phyloP scores from a whole-genome alignment of 64 coral and sea anemone species.

The Pocillopora verrucosa region DNA sequence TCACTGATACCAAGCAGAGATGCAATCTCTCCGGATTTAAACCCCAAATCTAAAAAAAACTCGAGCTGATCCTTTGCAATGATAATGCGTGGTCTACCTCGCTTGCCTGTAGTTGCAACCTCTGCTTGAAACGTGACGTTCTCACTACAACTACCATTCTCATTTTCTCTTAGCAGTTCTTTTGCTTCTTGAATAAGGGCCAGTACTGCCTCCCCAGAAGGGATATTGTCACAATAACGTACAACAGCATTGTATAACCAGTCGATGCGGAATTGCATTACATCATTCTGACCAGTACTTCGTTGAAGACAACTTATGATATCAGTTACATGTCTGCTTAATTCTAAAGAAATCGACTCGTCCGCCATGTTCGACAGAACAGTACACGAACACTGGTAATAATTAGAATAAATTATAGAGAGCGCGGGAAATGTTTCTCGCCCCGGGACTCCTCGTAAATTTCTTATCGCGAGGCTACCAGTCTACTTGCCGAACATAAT shows the following conservation, averaged over 20 bases:
- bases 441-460: too few species aligned
- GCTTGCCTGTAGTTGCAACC: background rate
- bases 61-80: slow-evolving; percentile 28
- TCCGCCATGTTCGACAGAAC: too few species aligned
- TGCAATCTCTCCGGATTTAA: background rate
- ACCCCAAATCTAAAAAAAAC: slow-evolving; percentile 19
- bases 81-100: slow-evolving; percentile 6
- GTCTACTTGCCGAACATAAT: too few species aligned
- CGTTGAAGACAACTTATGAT: background rate
- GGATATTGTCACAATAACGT: background rate
- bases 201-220: background rate
- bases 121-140: background rate
- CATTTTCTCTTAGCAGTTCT: background rate
- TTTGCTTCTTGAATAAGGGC: background rate
- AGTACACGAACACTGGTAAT: too few species aligned
- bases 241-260: slow-evolving; percentile 4
- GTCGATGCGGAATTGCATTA: background rate
- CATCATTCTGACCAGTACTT: background rate
- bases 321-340: background rate
- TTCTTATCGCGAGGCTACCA: too few species aligned
- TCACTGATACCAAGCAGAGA: slow-evolving; percentile 6
- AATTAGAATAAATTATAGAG: too few species aligned
- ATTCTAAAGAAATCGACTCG: background rate
- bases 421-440: too few species aligned
- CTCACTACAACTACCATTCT: background rate